Evolutionary conservation across 2,888 invertebrate species (phyloP).

Genomic region (Drosophila kanekoi): DNA sequence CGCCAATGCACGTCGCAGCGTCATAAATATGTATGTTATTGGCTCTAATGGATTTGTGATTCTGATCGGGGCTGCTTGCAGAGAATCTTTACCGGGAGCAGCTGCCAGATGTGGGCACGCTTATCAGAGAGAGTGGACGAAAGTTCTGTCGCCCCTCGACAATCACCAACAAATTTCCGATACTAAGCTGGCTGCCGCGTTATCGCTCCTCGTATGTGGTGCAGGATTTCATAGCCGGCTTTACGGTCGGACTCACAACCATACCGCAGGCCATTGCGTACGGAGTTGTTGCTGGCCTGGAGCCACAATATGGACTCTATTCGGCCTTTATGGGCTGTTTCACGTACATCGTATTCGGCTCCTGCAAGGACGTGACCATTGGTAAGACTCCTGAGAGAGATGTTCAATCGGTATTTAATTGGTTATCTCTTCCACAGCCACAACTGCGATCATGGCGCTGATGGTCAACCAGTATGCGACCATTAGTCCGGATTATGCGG

Average conservation of each 20-base stretch:
- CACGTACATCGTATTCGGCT: constrained; percentile 95
- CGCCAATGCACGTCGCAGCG: neutral
- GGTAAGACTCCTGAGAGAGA: constrained; percentile 85
- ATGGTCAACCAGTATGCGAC: constrained; percentile 91
- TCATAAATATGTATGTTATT: constrained; percentile 9
- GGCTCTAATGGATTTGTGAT: constrained; percentile 3
- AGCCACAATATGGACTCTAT: constrained; percentile 93
- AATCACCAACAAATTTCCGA: constrained; percentile 88
- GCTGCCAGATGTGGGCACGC: constrained; percentile 74
- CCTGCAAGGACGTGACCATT: constrained; percentile 92
- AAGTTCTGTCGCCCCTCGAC: constrained; percentile 86
- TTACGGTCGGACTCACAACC: constrained; percentile 93
- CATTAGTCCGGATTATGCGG: constrained; percentile 89
- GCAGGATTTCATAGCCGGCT: constrained; percentile 93
- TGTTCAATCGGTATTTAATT: no score
- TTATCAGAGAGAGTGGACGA: constrained; percentile 65
- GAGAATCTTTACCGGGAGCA: constrained; percentile 82
- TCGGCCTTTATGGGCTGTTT: constrained; percentile 98
- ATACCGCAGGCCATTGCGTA: constrained; percentile 95
- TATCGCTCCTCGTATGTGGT: constrained; percentile 89
- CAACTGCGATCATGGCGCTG: constrained; percentile 95
- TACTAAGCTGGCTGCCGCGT: constrained; percentile 90
- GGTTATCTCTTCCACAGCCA: constrained; percentile 86
- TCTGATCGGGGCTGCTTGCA: constrained; percentile 21
- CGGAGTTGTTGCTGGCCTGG: constrained; percentile 91